Evolutionary conservation across 1,140 invertebrate species (phyloP), one percentile per base, ranked within the genome.

Genomic region (Grapholita molesta): DNA sequence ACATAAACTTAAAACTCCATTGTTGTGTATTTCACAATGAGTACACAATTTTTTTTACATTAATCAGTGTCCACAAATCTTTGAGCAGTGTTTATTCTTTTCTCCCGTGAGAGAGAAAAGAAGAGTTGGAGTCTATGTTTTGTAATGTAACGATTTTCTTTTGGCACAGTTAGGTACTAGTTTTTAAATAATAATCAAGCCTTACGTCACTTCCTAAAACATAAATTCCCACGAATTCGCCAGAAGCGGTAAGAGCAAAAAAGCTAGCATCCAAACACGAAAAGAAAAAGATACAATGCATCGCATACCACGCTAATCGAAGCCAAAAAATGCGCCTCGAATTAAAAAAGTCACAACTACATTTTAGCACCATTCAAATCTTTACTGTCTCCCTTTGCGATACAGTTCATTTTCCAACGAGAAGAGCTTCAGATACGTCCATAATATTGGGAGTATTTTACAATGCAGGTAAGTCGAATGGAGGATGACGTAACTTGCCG

Each of bases 261-360:
- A 61, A 61, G 1, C 55, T 30, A 61, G 55, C 55, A 61, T 61
- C 55, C 55, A 28, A 61, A 61, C 24, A 61, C 24, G 24, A 25
- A 28, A 61, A 32, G 25, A 61, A 57, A 55, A 61, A 61, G 24
- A 25, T 0, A 61, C 55, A 32, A 61, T 28, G 55, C 55, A 15
- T 8, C 55, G 55, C 55, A 61, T 61, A 28, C 55, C 55, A 61
- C 25, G 28, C 55, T 61, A 61, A 61, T 61, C 55, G 55, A 61
- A 61, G 25, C 55, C 53, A 21, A 53, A 61, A 28, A 61, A 28
- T 61, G 55, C 55, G 4, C n/a, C 35, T 48, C 15, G 42, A 3
- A 48, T 18, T 7, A 15, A 48, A 21, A 48, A 48, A 9, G 42
- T 48, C 42, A 21, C n/a, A 48, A 21, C 12, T 18, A 0, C 5